phyloP scores from a whole-genome alignment of 2,797 vertebrate species.

The Enteromius trimaculatus region DNA sequence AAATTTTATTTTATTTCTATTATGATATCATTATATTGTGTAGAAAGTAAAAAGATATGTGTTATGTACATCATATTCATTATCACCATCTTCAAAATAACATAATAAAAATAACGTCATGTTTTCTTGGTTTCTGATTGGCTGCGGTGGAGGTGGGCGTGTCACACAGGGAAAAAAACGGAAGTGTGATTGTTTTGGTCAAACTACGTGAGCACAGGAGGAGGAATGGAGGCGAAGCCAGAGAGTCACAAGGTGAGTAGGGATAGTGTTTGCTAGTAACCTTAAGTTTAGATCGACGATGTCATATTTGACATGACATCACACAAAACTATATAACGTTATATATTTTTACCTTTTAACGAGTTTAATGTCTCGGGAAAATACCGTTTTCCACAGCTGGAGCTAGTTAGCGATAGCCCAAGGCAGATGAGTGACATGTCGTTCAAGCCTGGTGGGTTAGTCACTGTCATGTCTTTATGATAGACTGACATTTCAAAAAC shows the following conservation, averaged over 20 bases:
- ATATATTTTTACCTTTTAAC: not conserved
- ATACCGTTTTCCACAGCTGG: constrained; percentile 5
- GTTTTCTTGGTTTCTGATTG: not conserved
- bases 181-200: constrained; percentile 74
- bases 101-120: not conserved
- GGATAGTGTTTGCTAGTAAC: not conserved
- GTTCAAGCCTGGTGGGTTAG: constrained; percentile 4
- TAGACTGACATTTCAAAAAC: not conserved
- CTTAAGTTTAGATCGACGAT: not conserved
- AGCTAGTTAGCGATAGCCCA: constrained; percentile 40
- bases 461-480: constrained; percentile 22
- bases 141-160: constrained; percentile 61
- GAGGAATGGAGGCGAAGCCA: constrained; percentile 71
- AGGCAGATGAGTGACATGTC: not conserved
- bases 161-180: not conserved
- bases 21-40: not conserved
- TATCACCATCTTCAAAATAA: not conserved
- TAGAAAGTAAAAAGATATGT: not conserved
- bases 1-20: too few species aligned
- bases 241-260: constrained; percentile 72
- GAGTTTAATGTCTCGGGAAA: not conserved
- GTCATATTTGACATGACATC: not conserved
- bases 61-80: not conserved
- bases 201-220: constrained; percentile 49
- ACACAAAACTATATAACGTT: too few species aligned